Evolutionary conservation across 2,888 invertebrate genomes (phyloP).

Genomic region (Hartigia nigra): DNA sequence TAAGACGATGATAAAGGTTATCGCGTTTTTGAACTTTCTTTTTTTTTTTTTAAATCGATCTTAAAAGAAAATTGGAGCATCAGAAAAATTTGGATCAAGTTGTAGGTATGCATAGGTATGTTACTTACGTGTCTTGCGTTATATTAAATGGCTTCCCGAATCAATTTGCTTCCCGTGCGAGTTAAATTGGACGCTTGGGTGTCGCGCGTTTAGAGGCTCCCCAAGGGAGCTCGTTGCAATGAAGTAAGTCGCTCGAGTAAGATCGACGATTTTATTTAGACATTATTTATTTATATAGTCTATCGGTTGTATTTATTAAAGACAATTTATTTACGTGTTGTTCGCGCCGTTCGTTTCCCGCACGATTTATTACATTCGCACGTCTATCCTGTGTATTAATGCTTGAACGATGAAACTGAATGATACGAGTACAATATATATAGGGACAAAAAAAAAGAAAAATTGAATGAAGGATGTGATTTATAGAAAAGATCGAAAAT

Average conservation of each 20-base stretch:
- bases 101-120: neutral
- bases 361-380: neutral
- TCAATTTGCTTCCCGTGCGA: constrained; percentile 38
- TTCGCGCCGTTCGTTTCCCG: neutral
- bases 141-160: constrained; percentile 14
- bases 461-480: neutral
- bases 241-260: neutral
- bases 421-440: neutral
- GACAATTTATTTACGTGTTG: constrained; percentile 58
- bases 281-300: constrained; percentile 63
- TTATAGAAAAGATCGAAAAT: constrained; percentile 8
- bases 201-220: neutral
- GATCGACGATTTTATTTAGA: constrained; percentile 41
- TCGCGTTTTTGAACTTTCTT: neutral
- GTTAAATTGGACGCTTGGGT: constrained; percentile 32
- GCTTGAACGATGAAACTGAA: neutral
- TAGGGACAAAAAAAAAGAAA: no score
- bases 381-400: neutral
- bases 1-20: neutral
- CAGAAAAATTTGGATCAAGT: neutral
- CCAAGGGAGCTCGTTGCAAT: neutral
- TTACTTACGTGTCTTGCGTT: neutral
- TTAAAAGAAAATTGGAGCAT: neutral
- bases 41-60: neutral
- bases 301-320: constrained; percentile 63